Base-by-base conservation (phyloP, 2,797 vertebrate genomes). In the Manis crassicaudata region DNA sequence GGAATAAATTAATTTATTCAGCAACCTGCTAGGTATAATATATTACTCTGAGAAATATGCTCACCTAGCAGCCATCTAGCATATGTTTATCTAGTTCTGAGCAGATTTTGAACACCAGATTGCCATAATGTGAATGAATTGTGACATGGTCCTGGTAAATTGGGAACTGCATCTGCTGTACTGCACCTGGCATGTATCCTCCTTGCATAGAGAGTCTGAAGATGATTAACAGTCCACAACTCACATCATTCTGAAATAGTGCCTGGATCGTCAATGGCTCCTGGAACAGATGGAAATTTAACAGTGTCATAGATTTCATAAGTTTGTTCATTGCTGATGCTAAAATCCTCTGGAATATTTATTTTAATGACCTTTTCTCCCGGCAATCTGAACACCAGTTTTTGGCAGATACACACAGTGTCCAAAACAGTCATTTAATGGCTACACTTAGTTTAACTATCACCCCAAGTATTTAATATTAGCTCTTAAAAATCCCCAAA, bases 81-180 rank as follows among this genome's bases (percentile, higher is more conserved):
- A 98, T 98, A 98, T 98, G 98, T 97, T 97, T 97, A 88, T 97
- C 96, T 87, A 58, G 90, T 95, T 98, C 91, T 37, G 68, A 97
- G 96, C 97, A 98, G 97, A 97, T 96, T 98, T 97, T 95, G 97
- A 98, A 96, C 90, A 96, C 92, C 97, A 97, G 97, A 96, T 95
- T 79, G 52, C 96, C 90, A 83, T 92, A 96, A 97, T 60, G 90
- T 95, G 97, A 98, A 98, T 97, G 97, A 98, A 98, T 98, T 96
- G 96, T 95, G 97, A 94, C 97, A 97, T 95, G 96, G 97, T 89
- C 92, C 83, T 97, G 88, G 95, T 97, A 96, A 96, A 96, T 90
- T 95, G 95, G 93, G 88, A 87, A 79, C 70, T 81, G 68, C 97
- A 98, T 96, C 97, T 98, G 98, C 96, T 97, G 65, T 82, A 80